phyloP scores from a whole-genome alignment of 92 coral and sea anemone species.

The Hydrozoanthus gracilis region DNA sequence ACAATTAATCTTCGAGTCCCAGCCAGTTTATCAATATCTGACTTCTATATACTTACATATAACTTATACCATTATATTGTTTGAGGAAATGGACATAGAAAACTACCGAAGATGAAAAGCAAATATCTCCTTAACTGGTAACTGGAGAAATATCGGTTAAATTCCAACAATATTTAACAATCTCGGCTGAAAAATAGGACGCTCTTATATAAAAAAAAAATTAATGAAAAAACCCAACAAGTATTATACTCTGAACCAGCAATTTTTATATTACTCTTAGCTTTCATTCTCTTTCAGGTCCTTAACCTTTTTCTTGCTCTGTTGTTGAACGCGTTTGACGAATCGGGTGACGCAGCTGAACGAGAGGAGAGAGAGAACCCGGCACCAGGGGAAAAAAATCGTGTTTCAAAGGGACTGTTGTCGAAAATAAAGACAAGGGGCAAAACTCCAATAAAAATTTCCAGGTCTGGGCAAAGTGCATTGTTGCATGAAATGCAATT shows the following conservation, averaged over 20 bases:
- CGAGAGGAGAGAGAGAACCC: slow-evolving; percentile 51
- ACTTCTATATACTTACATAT: too few species aligned
- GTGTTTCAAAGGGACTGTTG: slow-evolving; percentile 21
- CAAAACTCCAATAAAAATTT: neutral
- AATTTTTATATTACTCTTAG: neutral
- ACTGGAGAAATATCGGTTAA: too few species aligned
- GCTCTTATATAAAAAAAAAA: too few species aligned
- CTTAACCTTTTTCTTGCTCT: slow-evolving; percentile 84
- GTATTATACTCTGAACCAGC: neutral
- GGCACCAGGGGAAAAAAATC: slow-evolving; percentile 25
- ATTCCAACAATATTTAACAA: too few species aligned
- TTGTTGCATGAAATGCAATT: slow-evolving; percentile 12
- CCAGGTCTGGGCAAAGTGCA: neutral
- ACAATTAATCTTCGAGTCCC: too few species aligned
- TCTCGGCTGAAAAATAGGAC: too few species aligned
- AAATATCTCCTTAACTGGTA: too few species aligned
- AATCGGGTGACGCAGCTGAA: slow-evolving; percentile 67
- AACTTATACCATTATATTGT: too few species aligned
- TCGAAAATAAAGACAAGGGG: neutral
- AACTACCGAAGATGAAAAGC: too few species aligned
- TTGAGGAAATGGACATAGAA: too few species aligned
- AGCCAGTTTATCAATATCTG: too few species aligned
- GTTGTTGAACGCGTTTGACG: slow-evolving; percentile 79
- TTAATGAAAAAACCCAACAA: too few species aligned
- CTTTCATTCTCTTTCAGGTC: slow-evolving; percentile 48